These are phyloP conservation scores for Drosophila incognita DNA, from an alignment of 2,888 invertebrate species.

Conservation along the genomic window DNA sequence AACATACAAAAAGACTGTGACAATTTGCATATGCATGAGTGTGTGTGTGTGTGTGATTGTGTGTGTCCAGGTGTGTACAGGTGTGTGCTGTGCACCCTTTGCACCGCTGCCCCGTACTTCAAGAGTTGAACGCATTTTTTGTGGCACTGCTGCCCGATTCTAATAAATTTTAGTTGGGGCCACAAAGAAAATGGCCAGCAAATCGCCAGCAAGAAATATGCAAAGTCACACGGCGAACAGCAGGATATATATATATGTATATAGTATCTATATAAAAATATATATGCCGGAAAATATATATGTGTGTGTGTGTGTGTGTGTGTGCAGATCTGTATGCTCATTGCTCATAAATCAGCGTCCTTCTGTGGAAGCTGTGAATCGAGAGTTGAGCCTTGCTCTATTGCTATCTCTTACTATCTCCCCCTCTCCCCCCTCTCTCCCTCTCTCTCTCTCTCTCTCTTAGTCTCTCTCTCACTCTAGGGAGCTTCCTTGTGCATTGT, in stretches of 20 bases:
- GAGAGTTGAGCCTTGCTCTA: constrained; percentile 9
- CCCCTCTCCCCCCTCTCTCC: not conserved
- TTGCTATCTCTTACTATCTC: not conserved
- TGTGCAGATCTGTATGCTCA: constrained; percentile 26
- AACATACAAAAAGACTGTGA: constrained; percentile 32
- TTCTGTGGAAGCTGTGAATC: constrained; percentile 33
- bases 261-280: constrained; percentile 13
- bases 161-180: constrained; percentile 64
- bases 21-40: constrained; percentile 75
- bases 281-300: constrained; percentile 32
- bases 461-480: not conserved
- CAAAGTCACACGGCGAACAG: constrained; percentile 66
- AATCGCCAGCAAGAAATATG: constrained; percentile 64
- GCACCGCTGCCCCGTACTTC: constrained; percentile 8
- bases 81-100: constrained; percentile 14
- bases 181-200: constrained; percentile 39
- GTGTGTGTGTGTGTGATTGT: constrained; percentile 8
- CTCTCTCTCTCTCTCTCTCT: not conserved
- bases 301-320: constrained; percentile 19
- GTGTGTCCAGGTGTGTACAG: constrained; percentile 43
- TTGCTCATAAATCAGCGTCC: constrained; percentile 70
- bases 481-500: constrained; percentile 9
- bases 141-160: constrained; percentile 58
- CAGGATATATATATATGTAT: constrained; percentile 43
- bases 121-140: constrained; percentile 57